Evolutionary conservation across 1,140 invertebrate genomes (phyloP).

Genomic region (Dendrolimus punctatus): DNA sequence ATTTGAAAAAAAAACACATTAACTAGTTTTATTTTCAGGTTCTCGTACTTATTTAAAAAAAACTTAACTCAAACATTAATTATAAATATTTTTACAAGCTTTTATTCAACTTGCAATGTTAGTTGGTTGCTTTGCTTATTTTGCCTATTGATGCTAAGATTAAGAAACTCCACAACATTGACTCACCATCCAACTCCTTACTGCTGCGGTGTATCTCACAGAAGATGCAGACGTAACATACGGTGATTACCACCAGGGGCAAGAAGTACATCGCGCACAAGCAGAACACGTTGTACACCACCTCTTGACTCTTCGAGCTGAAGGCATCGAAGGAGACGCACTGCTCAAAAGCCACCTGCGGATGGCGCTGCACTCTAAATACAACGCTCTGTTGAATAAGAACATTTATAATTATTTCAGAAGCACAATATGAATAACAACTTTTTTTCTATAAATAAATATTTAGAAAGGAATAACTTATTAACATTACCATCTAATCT

Average conservation of each 20-base stretch:
- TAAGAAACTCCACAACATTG: not conserved
- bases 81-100: too few relatives aligned
- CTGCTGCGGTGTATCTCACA: conserved; percentile 82
- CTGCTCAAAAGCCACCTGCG: conserved; percentile 78
- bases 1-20: too few relatives aligned
- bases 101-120: too few relatives aligned
- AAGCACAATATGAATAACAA: too few relatives aligned
- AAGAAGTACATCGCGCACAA: conserved; percentile 84
- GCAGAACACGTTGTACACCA: conserved; percentile 84
- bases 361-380: conserved; percentile 81
- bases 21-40: too few relatives aligned
- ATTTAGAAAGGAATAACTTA: too few relatives aligned
- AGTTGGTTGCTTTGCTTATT: too few relatives aligned
- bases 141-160: too few relatives aligned
- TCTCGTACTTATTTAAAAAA: too few relatives aligned
- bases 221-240: conserved; percentile 82
- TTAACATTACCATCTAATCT: too few relatives aligned
- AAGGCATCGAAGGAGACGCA: conserved; percentile 87
- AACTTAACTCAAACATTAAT: too few relatives aligned
- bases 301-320: conserved; percentile 73
- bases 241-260: conserved; percentile 81
- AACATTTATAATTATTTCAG: not conserved
- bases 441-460: too few relatives aligned
- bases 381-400: conserved; percentile 79
- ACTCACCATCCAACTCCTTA: conserved; percentile 75